Evolutionary conservation across 2,888 invertebrate genomes (phyloP).

Genomic region (Coleophora deauratella): DNA sequence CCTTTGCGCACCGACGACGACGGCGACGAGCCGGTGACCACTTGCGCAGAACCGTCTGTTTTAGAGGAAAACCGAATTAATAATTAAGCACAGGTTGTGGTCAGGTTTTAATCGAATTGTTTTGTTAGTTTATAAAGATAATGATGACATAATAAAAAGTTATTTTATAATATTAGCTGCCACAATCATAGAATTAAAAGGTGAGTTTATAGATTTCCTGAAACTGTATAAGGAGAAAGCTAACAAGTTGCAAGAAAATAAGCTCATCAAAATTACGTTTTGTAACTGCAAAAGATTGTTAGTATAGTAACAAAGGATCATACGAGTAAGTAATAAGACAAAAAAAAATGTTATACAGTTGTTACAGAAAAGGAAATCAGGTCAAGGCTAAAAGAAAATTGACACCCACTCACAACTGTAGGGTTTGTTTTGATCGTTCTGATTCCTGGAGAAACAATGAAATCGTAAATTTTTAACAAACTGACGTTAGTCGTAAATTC

Average conservation of each 20-base stretch:
- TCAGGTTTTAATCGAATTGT: neutral
- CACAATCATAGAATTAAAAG: too few species aligned
- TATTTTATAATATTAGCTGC: too few species aligned
- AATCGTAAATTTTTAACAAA: slow-evolving; percentile 10
- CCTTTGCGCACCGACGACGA: slow-evolving; percentile 4
- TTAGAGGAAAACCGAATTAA: slow-evolving; percentile 22
- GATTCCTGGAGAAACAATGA: slow-evolving; percentile 13
- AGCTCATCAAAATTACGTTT: too few species aligned
- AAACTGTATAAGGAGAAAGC: too few species aligned
- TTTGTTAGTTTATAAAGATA: too few species aligned
- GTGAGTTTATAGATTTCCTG: too few species aligned
- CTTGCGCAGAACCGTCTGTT: slow-evolving; percentile 55
- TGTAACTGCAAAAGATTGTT: too few species aligned
- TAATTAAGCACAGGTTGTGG: neutral
- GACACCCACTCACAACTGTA: slow-evolving; percentile 1
- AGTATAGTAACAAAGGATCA: too few species aligned
- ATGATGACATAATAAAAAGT: too few species aligned
- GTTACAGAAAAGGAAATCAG: neutral
- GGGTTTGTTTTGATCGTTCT: slow-evolving; percentile 5
- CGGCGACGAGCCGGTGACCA: slow-evolving; percentile 36
- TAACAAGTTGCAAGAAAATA: too few species aligned
- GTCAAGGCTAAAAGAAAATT: slow-evolving; percentile 11
- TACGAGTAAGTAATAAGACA: too few species aligned
- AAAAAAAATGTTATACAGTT: too few species aligned
- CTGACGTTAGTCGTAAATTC: neutral